Evolutionary conservation across 2,797 vertebrate species (phyloP).

Genomic region (Hippoglossus hippoglossus): DNA sequence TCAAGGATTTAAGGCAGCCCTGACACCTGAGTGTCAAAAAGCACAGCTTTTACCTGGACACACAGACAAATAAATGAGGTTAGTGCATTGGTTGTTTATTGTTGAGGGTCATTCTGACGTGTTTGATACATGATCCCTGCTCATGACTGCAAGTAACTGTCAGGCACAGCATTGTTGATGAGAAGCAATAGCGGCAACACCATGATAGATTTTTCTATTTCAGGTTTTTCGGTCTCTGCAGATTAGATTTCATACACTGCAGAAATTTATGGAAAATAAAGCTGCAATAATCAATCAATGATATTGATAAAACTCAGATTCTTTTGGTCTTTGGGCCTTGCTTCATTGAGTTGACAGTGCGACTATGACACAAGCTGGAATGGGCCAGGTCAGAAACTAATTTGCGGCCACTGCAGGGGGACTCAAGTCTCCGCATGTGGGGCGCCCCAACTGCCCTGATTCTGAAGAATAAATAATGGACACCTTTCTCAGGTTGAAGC

Average conservation of each 20-base stretch:
- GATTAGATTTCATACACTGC: neutral
- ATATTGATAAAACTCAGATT: too few relatives aligned
- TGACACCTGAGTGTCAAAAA: neutral
- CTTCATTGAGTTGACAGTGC: too few relatives aligned
- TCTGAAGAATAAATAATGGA: neutral
- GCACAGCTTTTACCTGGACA: neutral
- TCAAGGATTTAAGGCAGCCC: neutral
- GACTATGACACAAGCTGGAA: too few relatives aligned
- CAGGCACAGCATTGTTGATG: neutral
- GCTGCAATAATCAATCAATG: neutral
- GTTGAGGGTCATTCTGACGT: neutral
- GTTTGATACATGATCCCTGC: neutral
- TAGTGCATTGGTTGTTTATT: neutral
- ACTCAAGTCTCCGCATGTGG: too few relatives aligned
- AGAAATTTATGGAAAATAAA: neutral
- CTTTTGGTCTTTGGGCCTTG: too few relatives aligned
- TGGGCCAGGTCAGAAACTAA: too few relatives aligned
- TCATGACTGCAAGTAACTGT: neutral
- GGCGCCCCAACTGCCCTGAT: too few relatives aligned
- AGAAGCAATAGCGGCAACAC: neutral
- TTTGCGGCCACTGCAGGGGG: too few relatives aligned
- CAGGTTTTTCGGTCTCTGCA: neutral
- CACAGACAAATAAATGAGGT: constrained; percentile 1
- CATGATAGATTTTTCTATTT: neutral
- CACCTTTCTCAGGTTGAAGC: neutral